Evolutionary conservation across 23 tunicate genomes (phyloP), one percentile per base, ranked within the genome.

Genomic region (Phallusia fumigata): DNA sequence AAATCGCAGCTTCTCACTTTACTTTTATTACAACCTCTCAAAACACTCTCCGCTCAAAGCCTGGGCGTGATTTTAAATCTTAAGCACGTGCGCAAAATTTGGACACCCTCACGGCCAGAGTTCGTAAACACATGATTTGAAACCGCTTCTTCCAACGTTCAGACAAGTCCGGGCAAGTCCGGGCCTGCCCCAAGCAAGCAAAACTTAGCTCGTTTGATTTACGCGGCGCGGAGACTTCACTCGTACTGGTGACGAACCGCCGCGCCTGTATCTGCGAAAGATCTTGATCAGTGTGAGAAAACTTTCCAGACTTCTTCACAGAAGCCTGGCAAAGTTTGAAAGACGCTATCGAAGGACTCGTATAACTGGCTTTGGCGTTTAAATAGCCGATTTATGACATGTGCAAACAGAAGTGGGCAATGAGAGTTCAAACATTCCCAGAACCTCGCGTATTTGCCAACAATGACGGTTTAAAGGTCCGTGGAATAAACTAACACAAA

Each of bases 161-260:
- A 58, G 69, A 58, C 69, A 58, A 22, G 69, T 58, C 69, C 28
- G 69, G 69, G 69, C 69, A 58, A 58, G 69, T 58, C 69, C 16
- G 28, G 69, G 28, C 69, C 69, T 58, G 69, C 69, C 69, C 69
- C 28, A 15, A 58, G 69, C 69, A 58, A 58, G 26, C 26, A 1
- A 24, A 58, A 24, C 69, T 58, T 16, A 58, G 8, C 28, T 58
- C 47, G 47, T 58, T 24, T 58, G 69, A 58, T 58, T 58, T 58
- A 58, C 69, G 47, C 47, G 69, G 28, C 69, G 26, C 3, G 28
- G 26, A 21, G 15, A 58, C 3, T 22, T 58, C 69, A 58, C 69
- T 58, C 69, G 69, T 58, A 58, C 28, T 58, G 69, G 13, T n/a
- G n/a, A n/a, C n/a, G 58, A 13, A 51, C 18, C 58, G 58, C 18